Evolutionary conservation across 2,113 vertebrate genomes (phyloP), one percentile per base, ranked within the genome.

Genomic region (Ictidomys tridecemlineatus): DNA sequence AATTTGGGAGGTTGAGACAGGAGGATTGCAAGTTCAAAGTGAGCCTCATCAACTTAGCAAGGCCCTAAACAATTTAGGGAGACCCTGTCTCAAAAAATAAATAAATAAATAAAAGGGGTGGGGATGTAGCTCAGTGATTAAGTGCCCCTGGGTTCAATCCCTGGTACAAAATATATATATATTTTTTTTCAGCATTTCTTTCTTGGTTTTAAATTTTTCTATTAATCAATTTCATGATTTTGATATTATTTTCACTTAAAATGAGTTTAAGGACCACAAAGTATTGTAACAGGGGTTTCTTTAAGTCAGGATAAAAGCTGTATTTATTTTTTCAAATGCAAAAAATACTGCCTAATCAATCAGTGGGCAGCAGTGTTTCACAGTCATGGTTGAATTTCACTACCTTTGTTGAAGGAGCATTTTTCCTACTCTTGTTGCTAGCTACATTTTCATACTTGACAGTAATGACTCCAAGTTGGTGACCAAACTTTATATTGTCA

Each of bases 191-290:
- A 45, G 61, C 61, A 63, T 17, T n/a, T 92, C n/a, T 67, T 65
- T 76, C 6, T 56, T 82, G 65, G 9, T 18, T 26, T 67, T 70
- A 28, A n/a, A 32, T 34, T 70, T 56, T 61, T 22, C 67, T 56
- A 20, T 77, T 91, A 72, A 78, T 96, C 56, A 42, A 4, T 95
- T 77, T 72, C 48, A n/a, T 67, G 34, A 73, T 61, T 90, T 79
- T 8, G n/a, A 11, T 51, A 24, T 37, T 53, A 53, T n/a, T 97
- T 97, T 85, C 89, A 67, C 80, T 76, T 95, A 69, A 82, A 58
- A 48, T 39, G 37, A 78, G 51, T 76, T 87, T 72, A 94, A 90
- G 78, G 76, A 65, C 58, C 67, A 53, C 32, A 32, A 39, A 86
- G 3, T 42, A 28, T 89, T 63, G 2, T 77, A 92, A 34, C 8